Evolutionary conservation across 2,113 vertebrate genomes (phyloP).

Genomic region (Perccottus glenii): DNA sequence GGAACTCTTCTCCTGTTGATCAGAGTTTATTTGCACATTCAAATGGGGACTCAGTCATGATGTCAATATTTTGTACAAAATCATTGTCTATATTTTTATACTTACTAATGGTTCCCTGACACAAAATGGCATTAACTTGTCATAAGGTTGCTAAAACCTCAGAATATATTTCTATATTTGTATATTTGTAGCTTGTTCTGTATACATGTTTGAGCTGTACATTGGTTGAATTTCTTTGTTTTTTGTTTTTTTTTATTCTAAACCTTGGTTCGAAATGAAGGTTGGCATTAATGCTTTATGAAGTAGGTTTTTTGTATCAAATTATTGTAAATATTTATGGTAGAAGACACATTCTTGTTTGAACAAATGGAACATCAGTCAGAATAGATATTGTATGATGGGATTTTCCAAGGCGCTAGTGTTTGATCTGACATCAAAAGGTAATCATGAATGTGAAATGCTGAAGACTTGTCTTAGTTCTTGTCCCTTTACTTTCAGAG

Average conservation of each 20-base stretch:
- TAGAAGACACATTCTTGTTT: conserved; percentile 50
- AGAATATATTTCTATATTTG: conserved; percentile 76
- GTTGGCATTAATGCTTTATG: conserved; percentile 62
- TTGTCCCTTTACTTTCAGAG: conserved; percentile 20
- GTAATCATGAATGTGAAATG: conserved; percentile 56
- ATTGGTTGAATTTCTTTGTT: conserved; percentile 47
- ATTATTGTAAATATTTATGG: conserved; percentile 73
- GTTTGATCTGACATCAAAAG: conserved; percentile 53
- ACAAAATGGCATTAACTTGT: conserved; percentile 70
- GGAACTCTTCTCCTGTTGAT: conserved; percentile 59
- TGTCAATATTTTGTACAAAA: conserved; percentile 81
- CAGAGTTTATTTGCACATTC: conserved; percentile 79
- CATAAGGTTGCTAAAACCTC: conserved; percentile 69
- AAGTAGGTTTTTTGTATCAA: conserved; percentile 45
- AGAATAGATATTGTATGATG: conserved; percentile 53
- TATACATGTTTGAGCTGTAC: conserved; percentile 71
- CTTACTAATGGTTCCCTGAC: conserved; percentile 66
- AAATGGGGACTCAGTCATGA: conserved; percentile 70
- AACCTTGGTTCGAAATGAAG: conserved; percentile 57
- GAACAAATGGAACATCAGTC: conserved; percentile 65
- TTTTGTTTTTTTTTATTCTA: conserved; percentile 54
- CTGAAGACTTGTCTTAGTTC: conserved; percentile 29
- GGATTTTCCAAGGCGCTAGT: conserved; percentile 16
- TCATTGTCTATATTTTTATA: conserved; percentile 84
- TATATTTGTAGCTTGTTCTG: conserved; percentile 79